phyloP scores from a whole-genome alignment of 2,113 vertebrate genomes.

The Abramis brama region DNA sequence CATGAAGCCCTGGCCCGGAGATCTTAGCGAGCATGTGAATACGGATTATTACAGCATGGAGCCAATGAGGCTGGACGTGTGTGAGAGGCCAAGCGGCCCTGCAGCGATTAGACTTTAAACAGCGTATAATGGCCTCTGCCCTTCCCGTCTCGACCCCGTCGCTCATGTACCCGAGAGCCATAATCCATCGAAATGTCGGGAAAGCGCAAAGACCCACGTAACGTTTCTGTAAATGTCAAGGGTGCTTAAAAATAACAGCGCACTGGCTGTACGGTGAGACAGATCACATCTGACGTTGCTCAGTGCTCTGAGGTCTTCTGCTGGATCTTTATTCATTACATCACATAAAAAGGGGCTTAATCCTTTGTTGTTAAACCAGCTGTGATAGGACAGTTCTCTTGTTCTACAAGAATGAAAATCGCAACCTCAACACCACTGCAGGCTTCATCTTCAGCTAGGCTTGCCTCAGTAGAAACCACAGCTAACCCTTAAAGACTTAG shows the following conservation, averaged over 20 bases:
- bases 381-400: conserved; percentile 4
- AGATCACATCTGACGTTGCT: conserved; percentile 33
- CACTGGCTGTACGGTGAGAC: neutral
- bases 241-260: conserved; percentile 12
- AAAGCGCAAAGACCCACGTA: neutral
- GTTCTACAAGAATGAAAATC: neutral
- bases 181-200: conserved; percentile 31
- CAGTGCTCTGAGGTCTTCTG: neutral
- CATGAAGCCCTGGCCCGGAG: conserved; percentile 52
- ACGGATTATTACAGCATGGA: conserved; percentile 39
- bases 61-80: conserved; percentile 49
- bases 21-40: conserved; percentile 55
- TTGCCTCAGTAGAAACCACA: neutral
- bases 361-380: neutral
- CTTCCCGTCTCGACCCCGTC: neutral
- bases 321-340: conserved; percentile 38
- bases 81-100: conserved; percentile 39
- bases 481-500: neutral
- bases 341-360: conserved; percentile 37
- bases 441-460: neutral
- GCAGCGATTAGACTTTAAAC: conserved; percentile 49
- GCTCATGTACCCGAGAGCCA: conserved; percentile 29
- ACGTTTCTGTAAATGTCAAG: conserved; percentile 36
- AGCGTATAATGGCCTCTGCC: conserved; percentile 28
- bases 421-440: neutral